These are phyloP conservation scores for Cataglyphis altisquamis DNA, from an alignment of 2,888 invertebrate species.

Conservation along the genomic window DNA sequence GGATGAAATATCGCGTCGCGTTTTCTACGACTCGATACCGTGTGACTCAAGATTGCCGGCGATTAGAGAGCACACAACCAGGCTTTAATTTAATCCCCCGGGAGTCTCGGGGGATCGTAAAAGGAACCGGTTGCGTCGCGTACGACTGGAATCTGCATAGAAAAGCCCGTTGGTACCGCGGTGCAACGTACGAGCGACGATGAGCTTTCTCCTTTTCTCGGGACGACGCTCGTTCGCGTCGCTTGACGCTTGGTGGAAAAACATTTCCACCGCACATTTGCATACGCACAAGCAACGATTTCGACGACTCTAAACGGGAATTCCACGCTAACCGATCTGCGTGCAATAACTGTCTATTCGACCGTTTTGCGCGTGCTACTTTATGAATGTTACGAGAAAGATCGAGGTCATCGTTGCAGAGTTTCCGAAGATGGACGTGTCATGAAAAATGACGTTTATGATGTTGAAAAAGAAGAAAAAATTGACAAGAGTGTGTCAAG, in stretches of 20 bases:
- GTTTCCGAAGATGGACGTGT: not conserved
- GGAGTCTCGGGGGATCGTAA: conserved; percentile 63
- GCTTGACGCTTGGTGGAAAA: not conserved
- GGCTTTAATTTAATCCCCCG: conserved; percentile 75
- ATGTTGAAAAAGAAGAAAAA: not conserved
- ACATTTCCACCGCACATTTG: conserved; percentile 19
- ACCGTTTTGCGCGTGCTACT: conserved; percentile 21
- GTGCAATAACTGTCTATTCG: conserved; percentile 28
- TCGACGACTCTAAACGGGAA: conserved; percentile 25
- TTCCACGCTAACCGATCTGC: conserved; percentile 38
- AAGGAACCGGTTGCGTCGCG: conserved; percentile 74
- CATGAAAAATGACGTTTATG: not conserved
- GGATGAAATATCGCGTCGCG: conserved; percentile 60
- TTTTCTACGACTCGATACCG: conserved; percentile 49
- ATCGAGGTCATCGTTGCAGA: conserved; percentile 4
- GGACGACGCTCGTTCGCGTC: not conserved
- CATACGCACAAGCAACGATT: not conserved
- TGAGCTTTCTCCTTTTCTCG: conserved; percentile 25
- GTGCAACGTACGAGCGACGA: conserved; percentile 4
- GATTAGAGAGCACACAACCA: conserved; percentile 67
- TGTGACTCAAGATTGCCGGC: conserved; percentile 65
- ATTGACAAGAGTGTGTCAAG: not conserved
- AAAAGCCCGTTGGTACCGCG: conserved; percentile 45
- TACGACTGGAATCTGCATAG: conserved; percentile 59
- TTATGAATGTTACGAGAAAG: conserved; percentile 2